A percentile compares a stretch with the other conserved stretches of the same genome.
Evolutionary conservation across 2,888 invertebrate species (phyloP).

Genomic region (Chirona hameri): DNA sequence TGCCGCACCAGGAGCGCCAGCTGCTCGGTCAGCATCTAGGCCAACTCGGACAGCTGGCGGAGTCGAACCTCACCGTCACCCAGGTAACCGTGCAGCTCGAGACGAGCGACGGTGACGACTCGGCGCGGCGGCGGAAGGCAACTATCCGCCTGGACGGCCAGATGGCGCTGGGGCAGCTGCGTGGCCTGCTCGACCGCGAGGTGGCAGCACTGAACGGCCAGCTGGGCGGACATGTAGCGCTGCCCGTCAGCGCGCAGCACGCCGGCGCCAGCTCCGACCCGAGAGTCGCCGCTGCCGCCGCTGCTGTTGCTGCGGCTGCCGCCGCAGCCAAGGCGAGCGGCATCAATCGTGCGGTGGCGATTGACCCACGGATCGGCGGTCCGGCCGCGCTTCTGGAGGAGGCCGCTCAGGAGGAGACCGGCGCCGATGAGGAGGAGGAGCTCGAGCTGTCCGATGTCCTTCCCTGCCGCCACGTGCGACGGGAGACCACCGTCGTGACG

Average conservation of each 20-base stretch:
- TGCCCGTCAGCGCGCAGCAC: background rate
- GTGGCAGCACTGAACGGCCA: background rate
- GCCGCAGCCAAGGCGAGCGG: background rate
- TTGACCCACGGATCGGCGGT: background rate
- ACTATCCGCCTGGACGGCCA: slow-evolving; percentile 26
- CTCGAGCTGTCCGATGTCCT: background rate
- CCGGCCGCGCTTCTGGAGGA: background rate
- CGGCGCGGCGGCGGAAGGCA: background rate
- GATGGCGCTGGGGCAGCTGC: slow-evolving; percentile 24
- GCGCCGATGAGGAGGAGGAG: background rate
- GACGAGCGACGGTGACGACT: background rate
- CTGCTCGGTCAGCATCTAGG: background rate
- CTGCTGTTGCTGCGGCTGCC: background rate
- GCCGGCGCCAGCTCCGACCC: background rate
- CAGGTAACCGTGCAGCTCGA: slow-evolving; percentile 9
- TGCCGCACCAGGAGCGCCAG: background rate
- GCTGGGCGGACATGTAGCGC: background rate
- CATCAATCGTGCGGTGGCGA: background rate
- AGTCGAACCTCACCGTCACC: background rate
- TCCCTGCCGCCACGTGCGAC: background rate
- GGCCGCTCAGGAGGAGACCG: background rate
- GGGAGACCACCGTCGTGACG: slow-evolving; percentile 14
- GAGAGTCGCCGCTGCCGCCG: background rate
- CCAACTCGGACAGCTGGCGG: background rate
- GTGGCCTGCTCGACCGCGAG: slow-evolving; percentile 9